A percentile compares a stretch with the other conserved stretches of the same genome.
Conservation (phyloP, 2,113 vertebrate genomes). For the Stegastes partitus region DNA sequence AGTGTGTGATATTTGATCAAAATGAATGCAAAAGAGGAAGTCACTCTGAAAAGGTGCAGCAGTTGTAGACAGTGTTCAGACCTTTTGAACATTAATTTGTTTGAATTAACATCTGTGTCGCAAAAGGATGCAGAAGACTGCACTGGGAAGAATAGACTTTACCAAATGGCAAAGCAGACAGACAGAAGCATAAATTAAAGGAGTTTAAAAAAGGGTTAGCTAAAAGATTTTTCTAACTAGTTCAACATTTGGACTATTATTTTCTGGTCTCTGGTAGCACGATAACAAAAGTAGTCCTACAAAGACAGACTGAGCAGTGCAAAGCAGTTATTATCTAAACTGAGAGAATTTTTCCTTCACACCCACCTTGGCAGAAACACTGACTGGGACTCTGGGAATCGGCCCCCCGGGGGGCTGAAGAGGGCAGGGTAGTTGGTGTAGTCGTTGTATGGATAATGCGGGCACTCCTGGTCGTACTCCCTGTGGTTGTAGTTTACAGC, state of each 20-base stretch:
- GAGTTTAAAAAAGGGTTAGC: background rate
- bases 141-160: background rate
- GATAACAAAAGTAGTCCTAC: background rate
- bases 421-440: slow-evolving; percentile 82
- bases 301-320: background rate
- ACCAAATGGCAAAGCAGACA: slow-evolving; percentile 2
- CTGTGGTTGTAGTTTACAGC: slow-evolving; percentile 72
- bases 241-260: background rate
- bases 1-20: too few relatives aligned
- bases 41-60: background rate
- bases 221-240: background rate
- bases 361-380: slow-evolving; percentile 84
- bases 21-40: background rate
- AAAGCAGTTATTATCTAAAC: background rate
- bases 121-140: background rate
- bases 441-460: slow-evolving; percentile 78
- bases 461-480: slow-evolving; percentile 76
- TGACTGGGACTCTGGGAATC: slow-evolving; percentile 85
- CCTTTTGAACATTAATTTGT: background rate
- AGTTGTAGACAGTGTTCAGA: background rate
- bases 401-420: slow-evolving; percentile 79
- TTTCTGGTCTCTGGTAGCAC: slow-evolving; percentile 10
- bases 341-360: slow-evolving; percentile 20
- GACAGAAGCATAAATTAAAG: background rate
- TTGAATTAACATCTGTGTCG: background rate